A percentile compares a stretch with the other conserved stretches of the same genome.
Conservation (phyloP, 2,113 vertebrate genomes). For the Anarrhichthys ocellatus region DNA sequence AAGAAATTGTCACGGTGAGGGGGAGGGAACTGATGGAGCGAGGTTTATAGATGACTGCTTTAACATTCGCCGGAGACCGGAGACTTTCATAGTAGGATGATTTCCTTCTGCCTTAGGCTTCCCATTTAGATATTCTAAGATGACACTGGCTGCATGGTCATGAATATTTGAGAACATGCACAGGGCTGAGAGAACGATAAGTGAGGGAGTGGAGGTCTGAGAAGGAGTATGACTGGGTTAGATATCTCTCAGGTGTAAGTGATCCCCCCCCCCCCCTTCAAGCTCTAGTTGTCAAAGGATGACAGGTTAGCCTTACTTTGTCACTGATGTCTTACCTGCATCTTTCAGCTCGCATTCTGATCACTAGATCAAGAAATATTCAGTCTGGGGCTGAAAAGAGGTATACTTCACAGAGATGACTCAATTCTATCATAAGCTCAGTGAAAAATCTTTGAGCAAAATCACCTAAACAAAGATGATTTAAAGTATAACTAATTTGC, state of each 20-base stretch:
- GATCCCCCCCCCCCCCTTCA: slow-evolving; percentile 32
- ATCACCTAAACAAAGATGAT: slow-evolving; percentile 11
- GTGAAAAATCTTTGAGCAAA: slow-evolving; percentile 14
- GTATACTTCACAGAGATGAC: slow-evolving; percentile 29
- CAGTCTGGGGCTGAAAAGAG: not conserved
- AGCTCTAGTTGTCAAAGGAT: slow-evolving; percentile 56
- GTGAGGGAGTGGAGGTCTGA: slow-evolving; percentile 56
- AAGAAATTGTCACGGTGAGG: slow-evolving; percentile 31
- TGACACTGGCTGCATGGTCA: slow-evolving; percentile 66
- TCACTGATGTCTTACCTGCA: slow-evolving; percentile 58
- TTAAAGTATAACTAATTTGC: slow-evolving; percentile 27
- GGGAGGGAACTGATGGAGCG: slow-evolving; percentile 38
- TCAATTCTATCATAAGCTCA: slow-evolving; percentile 17
- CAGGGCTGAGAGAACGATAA: slow-evolving; percentile 51
- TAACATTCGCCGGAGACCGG: slow-evolving; percentile 54
- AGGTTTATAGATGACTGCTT: slow-evolving; percentile 59
- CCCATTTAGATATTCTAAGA: slow-evolving; percentile 72
- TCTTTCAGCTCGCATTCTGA: slow-evolving; percentile 32
- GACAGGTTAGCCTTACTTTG: slow-evolving; percentile 56
- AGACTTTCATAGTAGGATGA: slow-evolving; percentile 71
- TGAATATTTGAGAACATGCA: slow-evolving; percentile 77
- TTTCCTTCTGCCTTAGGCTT: slow-evolving; percentile 71
- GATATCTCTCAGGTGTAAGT: slow-evolving; percentile 60
- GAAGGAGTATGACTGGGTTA: slow-evolving; percentile 42
- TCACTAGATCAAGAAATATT: slow-evolving; percentile 40